Percentiles rank a stretch among this genome's conserved stretches.
phyloP scores from a whole-genome alignment of 64 coral and sea anemone species.

The Anthopleura sola region DNA sequence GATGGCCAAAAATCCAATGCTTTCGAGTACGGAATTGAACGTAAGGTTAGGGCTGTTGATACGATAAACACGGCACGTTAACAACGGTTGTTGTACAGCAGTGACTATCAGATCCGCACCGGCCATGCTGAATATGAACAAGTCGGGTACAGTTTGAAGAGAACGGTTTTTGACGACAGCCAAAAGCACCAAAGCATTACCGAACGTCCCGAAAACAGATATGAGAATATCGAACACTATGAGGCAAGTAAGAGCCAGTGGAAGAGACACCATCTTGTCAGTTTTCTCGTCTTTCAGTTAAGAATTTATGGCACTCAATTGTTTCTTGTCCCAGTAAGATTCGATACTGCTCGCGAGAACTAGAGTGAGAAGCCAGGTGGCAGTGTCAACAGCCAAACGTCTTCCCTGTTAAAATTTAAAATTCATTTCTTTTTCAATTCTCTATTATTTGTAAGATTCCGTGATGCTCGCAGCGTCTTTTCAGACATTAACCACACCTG shows the following conservation, averaged over 20 bases:
- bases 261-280: too few relatives aligned
- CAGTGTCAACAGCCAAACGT: too few relatives aligned
- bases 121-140: slow-evolving; percentile 40
- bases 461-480: too few relatives aligned
- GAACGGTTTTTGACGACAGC: slow-evolving; percentile 19
- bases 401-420: too few relatives aligned
- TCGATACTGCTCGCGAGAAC: too few relatives aligned
- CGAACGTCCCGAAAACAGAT: background rate
- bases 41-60: background rate
- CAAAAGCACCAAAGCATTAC: slow-evolving; percentile 28
- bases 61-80: background rate
- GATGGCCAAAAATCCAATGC: background rate
- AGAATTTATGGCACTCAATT: too few relatives aligned
- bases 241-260: background rate
- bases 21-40: background rate
- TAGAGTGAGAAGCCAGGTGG: too few relatives aligned
- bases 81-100: slow-evolving; percentile 21
- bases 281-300: too few relatives aligned
- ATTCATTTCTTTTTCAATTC: too few relatives aligned
- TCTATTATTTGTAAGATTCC: too few relatives aligned
- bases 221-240: background rate
- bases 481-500: too few relatives aligned
- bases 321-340: too few relatives aligned
- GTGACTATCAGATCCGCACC: slow-evolving; percentile 31
- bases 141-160: slow-evolving; percentile 35